A percentile compares a stretch with the other conserved stretches of the same genome.
phyloP scores from a whole-genome alignment of 2,113 vertebrate genomes.

The Vicugna pacos region DNA sequence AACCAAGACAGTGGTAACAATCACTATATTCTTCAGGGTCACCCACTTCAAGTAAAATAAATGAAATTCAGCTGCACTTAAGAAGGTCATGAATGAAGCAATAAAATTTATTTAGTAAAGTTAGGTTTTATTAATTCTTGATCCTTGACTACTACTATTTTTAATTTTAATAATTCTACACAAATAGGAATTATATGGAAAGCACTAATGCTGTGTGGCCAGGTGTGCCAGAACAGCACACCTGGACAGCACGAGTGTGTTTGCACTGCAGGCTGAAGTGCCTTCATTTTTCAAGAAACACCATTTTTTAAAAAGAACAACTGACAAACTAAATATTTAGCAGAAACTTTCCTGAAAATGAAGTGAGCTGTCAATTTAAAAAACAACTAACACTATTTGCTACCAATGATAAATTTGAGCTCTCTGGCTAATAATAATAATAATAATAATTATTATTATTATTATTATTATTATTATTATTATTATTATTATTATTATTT shows the following conservation, averaged over 20 bases:
- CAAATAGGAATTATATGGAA: neutral
- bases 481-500: too few species aligned
- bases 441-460: neutral
- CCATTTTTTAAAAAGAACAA: neutral
- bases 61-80: neutral
- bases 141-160: neutral
- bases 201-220: neutral
- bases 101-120: neutral
- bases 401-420: neutral
- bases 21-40: neutral
- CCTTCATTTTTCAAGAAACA: neutral
- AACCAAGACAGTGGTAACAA: too few species aligned
- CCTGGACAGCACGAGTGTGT: neutral
- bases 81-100: neutral
- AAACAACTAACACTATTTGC: neutral
- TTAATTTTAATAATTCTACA: neutral
- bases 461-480: too few species aligned
- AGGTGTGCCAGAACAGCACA: too few species aligned
- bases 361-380: constrained; percentile 1
- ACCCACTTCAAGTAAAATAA: neutral
- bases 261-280: neutral
- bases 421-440: neutral
- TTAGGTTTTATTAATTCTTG: neutral
- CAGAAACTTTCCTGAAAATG: constrained; percentile 10
- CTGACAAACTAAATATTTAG: neutral